A percentile compares a stretch with the other conserved stretches of the same genome.
Evolutionary conservation across 2,113 vertebrate species (phyloP).

Genomic region (Dasyurus viverrinus): DNA sequence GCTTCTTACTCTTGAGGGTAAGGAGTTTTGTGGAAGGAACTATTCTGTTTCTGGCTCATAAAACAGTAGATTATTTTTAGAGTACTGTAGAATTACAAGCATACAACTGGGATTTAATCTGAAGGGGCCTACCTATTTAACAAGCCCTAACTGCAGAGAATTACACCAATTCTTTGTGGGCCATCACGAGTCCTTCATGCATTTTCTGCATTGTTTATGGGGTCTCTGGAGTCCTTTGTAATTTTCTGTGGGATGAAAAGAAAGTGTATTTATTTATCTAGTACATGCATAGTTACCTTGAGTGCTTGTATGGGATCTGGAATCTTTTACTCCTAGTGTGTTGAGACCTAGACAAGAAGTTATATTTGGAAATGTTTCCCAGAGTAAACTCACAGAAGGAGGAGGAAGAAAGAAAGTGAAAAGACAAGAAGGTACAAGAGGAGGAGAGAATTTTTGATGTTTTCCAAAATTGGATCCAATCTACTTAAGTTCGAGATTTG

Average conservation of each 20-base stretch:
- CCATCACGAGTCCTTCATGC: neutral
- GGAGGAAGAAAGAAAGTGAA: neutral
- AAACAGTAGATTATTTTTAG: neutral
- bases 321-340: neutral
- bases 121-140: neutral
- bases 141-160: neutral
- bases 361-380: neutral
- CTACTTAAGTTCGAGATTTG: neutral
- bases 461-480: neutral
- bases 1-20: neutral
- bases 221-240: neutral
- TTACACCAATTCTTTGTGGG: neutral
- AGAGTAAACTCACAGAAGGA: neutral
- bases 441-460: neutral
- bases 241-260: neutral
- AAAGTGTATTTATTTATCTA: neutral
- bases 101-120: neutral
- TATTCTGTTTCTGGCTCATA: neutral
- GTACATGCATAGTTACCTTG: neutral
- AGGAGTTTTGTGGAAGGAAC: neutral
- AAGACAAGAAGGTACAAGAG: neutral
- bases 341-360: neutral
- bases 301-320: neutral
- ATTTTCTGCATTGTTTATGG: neutral
- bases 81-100: constrained; percentile 24